These are phyloP conservation scores for Biston stratarius DNA, from an alignment of 2,888 invertebrate genomes.

Conservation along the genomic window DNA sequence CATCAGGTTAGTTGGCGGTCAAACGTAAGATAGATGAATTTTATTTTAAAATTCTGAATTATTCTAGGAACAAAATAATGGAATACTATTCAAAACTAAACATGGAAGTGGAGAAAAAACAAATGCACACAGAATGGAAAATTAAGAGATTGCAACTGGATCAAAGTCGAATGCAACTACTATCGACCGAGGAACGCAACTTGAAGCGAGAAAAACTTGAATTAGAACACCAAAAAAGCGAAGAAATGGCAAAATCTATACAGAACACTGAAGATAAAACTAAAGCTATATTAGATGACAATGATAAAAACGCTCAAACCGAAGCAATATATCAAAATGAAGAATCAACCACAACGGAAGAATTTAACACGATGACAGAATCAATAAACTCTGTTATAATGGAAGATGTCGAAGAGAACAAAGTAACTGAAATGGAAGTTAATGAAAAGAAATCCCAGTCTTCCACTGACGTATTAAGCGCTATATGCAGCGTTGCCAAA, in stretches of 20 bases:
- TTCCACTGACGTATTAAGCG: slow-evolving; percentile 66
- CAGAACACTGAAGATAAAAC: slow-evolving; percentile 63
- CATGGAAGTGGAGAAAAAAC: slow-evolving; percentile 86
- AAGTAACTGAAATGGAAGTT: slow-evolving; percentile 44
- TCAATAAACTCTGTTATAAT: slow-evolving; percentile 45
- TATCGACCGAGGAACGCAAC: slow-evolving; percentile 84
- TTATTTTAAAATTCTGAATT: too few species aligned
- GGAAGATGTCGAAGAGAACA: slow-evolving; percentile 46
- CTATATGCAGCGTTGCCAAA: slow-evolving; percentile 73
- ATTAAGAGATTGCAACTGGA: slow-evolving; percentile 79
- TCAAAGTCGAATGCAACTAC: slow-evolving; percentile 75
- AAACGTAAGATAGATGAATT: too few species aligned
- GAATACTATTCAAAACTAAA: slow-evolving; percentile 89
- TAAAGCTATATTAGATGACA: slow-evolving; percentile 53
- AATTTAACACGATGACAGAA: slow-evolving; percentile 44
- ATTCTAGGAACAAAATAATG: slow-evolving; percentile 85
- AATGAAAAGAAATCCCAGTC: slow-evolving; percentile 57
- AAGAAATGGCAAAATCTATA: slow-evolving; percentile 74
- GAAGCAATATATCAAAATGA: slow-evolving; percentile 16
- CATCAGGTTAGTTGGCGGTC: too few species aligned
- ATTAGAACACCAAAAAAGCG: slow-evolving; percentile 73
- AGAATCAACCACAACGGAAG: slow-evolving; percentile 15
- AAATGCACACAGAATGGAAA: slow-evolving; percentile 86
- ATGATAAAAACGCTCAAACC: slow-evolving; percentile 43
- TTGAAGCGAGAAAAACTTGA: slow-evolving; percentile 84